phyloP scores from a whole-genome alignment of 2,113 vertebrate genomes.

The Leiothrix lutea region DNA sequence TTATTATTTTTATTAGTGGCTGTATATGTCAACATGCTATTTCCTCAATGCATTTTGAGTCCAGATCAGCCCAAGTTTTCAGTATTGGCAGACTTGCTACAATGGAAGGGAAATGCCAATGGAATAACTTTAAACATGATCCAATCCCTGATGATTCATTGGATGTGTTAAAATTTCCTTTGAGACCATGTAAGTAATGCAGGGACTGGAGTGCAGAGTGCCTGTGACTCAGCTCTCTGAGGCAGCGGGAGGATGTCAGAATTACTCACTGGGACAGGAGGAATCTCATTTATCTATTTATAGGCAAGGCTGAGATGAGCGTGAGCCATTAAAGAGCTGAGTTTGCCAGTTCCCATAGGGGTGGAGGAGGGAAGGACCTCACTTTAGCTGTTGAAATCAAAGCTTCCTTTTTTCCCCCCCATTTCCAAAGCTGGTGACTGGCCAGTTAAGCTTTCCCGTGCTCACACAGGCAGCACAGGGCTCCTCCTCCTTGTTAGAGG shows the following conservation, averaged over 20 bases:
- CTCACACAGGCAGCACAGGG: neutral
- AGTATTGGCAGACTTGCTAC: slow-evolving; percentile 61
- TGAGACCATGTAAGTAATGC: slow-evolving; percentile 65
- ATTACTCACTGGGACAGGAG: slow-evolving; percentile 89
- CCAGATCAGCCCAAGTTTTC: slow-evolving; percentile 35
- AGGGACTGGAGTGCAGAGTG: slow-evolving; percentile 60
- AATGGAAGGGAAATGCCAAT: slow-evolving; percentile 72
- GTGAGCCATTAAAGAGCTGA: slow-evolving; percentile 50
- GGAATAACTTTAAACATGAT: slow-evolving; percentile 69
- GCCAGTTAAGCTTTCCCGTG: accelerated
- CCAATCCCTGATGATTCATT: slow-evolving; percentile 80
- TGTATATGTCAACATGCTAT: slow-evolving; percentile 40
- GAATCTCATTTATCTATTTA: slow-evolving; percentile 92
- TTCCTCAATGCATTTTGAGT: slow-evolving; percentile 46
- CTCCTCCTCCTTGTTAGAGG: neutral
- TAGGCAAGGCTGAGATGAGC: slow-evolving; percentile 67
- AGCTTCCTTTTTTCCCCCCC: neutral
- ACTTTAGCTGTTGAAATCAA: neutral
- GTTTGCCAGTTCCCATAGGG: slow-evolving; percentile 52
- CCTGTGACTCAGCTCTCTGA: slow-evolving; percentile 77
- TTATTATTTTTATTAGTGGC: slow-evolving; percentile 33
- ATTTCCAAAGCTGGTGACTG: neutral
- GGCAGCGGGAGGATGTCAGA: slow-evolving; percentile 74
- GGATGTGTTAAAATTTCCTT: slow-evolving; percentile 78
- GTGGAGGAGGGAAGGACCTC: neutral